phyloP scores from a whole-genome alignment of 2,797 vertebrate species.

The Falco peregrinus region DNA sequence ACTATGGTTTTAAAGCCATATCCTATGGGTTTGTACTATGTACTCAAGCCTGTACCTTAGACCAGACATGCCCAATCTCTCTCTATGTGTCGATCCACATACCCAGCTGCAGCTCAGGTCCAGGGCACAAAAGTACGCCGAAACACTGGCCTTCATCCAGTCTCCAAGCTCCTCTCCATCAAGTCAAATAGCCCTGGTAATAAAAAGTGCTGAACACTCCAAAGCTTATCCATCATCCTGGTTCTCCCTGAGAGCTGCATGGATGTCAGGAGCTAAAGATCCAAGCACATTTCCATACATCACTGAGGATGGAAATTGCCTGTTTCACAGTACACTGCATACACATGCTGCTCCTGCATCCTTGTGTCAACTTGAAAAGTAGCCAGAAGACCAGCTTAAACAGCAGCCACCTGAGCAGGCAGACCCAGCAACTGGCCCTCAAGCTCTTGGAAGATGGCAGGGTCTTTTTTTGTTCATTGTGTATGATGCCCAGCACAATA shows the following conservation, averaged over 20 bases:
- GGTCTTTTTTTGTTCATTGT: rapidly evolving
- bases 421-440: not conserved
- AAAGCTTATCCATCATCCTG: not conserved
- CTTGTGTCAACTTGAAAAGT: not conserved
- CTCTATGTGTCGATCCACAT: not conserved
- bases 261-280: not conserved
- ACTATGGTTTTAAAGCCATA: not conserved
- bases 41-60: not conserved
- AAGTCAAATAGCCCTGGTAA: not conserved
- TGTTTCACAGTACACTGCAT: rapidly evolving
- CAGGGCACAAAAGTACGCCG: not conserved
- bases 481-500: too few relatives aligned
- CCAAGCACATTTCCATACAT: rapidly evolving
- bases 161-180: not conserved
- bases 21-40: not conserved
- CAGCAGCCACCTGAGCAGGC: not conserved
- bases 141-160: not conserved
- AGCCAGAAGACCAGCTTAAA: not conserved
- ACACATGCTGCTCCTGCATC: not conserved
- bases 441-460: not conserved
- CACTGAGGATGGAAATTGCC: rapidly evolving
- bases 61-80: not conserved
- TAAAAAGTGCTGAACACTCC: not conserved
- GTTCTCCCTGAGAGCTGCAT: not conserved
- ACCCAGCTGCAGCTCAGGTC: not conserved